Conservation (phyloP, 2,113 vertebrate species). For the Solea senegalensis region DNA sequence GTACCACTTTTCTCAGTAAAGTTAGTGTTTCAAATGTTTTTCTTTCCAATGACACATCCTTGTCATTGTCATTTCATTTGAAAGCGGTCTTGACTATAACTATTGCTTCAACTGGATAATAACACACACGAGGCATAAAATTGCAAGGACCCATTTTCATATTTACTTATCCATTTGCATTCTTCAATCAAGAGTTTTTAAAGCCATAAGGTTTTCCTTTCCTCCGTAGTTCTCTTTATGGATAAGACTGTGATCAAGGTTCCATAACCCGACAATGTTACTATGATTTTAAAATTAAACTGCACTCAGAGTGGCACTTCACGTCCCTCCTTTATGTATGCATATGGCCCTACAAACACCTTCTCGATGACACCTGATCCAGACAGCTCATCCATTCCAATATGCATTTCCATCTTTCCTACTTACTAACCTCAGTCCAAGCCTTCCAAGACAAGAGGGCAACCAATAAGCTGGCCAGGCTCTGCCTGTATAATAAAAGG, state of each 20-base stretch:
- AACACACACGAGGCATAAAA: too few relatives aligned
- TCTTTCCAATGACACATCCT: too few relatives aligned
- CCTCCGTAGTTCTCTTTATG: background rate
- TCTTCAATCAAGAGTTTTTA: background rate
- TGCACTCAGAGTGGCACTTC: conserved; percentile 3
- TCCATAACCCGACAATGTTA: background rate
- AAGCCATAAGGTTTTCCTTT: background rate
- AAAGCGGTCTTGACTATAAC: too few relatives aligned
- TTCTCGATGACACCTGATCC: conserved; percentile 14
- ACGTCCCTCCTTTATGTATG: conserved; percentile 13
- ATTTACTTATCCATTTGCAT: too few relatives aligned
- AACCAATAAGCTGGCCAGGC: conserved; percentile 40
- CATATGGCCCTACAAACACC: conserved; percentile 9
- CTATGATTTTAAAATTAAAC: background rate
- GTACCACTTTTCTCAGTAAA: too few relatives aligned
- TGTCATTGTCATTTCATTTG: too few relatives aligned
- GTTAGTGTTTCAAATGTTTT: too few relatives aligned
- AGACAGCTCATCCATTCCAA: conserved; percentile 11
- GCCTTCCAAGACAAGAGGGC: conserved; percentile 35
- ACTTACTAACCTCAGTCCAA: conserved; percentile 48
- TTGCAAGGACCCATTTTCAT: too few relatives aligned
- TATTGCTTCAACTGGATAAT: too few relatives aligned
- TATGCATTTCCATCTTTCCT: conserved; percentile 31
- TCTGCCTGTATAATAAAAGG: conserved; percentile 56
- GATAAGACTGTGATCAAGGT: conserved; percentile 1